Evolutionary conservation across 2,888 invertebrate species (phyloP).

Genomic region (Trichopoda pennipes): DNA sequence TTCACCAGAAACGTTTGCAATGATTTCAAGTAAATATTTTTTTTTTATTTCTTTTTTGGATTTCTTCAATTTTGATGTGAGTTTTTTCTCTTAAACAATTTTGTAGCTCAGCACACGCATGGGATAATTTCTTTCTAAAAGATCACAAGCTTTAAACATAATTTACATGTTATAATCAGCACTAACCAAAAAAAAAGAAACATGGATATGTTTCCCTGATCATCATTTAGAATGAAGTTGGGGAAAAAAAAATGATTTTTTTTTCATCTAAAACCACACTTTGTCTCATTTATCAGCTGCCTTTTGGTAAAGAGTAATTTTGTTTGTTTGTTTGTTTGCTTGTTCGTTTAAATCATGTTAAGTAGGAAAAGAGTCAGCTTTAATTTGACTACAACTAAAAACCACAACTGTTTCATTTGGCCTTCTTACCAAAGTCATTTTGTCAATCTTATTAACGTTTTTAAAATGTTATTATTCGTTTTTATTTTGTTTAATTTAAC

Average conservation of each 20-base stretch:
- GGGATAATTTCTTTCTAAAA: slow-evolving; percentile 50
- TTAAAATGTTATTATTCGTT: slow-evolving; percentile 10
- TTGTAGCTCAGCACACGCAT: slow-evolving; percentile 44
- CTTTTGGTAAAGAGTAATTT: slow-evolving; percentile 35
- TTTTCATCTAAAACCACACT: slow-evolving; percentile 60
- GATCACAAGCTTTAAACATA: slow-evolving; percentile 59
- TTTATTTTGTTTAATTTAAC: slow-evolving; percentile 13
- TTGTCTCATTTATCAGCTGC: slow-evolving; percentile 69
- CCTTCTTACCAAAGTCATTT: slow-evolving; percentile 57
- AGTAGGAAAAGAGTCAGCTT: slow-evolving; percentile 30
- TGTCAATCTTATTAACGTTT: slow-evolving; percentile 66
- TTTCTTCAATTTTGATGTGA: background rate
- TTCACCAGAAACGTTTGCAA: slow-evolving; percentile 68
- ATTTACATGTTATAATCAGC: slow-evolving; percentile 62
- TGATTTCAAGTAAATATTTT: slow-evolving; percentile 56
- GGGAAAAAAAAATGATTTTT: slow-evolving; percentile 36
- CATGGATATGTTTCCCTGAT: slow-evolving; percentile 1
- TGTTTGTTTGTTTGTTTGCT: background rate
- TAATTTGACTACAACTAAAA: slow-evolving; percentile 40
- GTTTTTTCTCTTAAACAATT: too few species aligned
- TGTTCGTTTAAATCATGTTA: slow-evolving; percentile 20
- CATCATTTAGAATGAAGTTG: slow-evolving; percentile 22
- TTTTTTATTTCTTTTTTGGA: slow-evolving; percentile 18
- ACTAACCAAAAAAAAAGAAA: slow-evolving; percentile 20
- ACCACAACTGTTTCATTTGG: slow-evolving; percentile 63